These are phyloP conservation scores for Neria commutata DNA, from an alignment of 2,888 invertebrate genomes.

Conservation along the genomic window DNA sequence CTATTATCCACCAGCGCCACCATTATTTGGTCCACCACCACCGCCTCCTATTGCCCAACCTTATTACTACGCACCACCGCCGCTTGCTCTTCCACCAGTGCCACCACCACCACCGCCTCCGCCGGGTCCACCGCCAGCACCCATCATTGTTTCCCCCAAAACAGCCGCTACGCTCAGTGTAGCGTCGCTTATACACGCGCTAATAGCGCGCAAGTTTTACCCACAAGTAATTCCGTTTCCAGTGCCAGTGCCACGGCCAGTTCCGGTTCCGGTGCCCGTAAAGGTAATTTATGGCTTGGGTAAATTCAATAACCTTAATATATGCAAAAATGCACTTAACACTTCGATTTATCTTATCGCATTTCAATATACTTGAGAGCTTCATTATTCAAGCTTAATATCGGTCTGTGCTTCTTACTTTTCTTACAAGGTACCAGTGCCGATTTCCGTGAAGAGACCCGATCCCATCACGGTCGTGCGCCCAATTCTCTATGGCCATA, in stretches of 20 bases:
- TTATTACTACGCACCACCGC: slow-evolving; percentile 13
- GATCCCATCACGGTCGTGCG: no score
- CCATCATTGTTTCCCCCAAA: slow-evolving; percentile 35
- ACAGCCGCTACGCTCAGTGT: slow-evolving; percentile 37
- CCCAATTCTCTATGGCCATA: no score
- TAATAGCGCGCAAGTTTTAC: slow-evolving; percentile 36
- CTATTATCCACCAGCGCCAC: slow-evolving; percentile 9
- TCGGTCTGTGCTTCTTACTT: no score
- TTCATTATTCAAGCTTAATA: no score
- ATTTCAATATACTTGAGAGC: no score
- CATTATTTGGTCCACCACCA: slow-evolving; percentile 16
- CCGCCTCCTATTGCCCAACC: slow-evolving; percentile 16
- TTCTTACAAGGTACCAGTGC: no score
- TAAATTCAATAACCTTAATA: not conserved
- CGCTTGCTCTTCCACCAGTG: slow-evolving; percentile 17
- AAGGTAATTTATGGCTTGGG: not conserved
- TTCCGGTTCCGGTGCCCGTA: not conserved
- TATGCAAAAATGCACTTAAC: no score
- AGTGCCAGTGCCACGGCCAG: slow-evolving; percentile 28
- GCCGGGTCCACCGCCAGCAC: slow-evolving; percentile 26
- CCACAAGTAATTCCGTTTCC: slow-evolving; percentile 36
- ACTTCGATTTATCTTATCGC: no score
- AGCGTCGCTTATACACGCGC: slow-evolving; percentile 34
- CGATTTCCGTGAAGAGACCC: no score
- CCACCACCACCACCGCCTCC: slow-evolving; percentile 11